phyloP scores from a whole-genome alignment of 2,797 vertebrate species.

The Euphonia xanthogaster region DNA sequence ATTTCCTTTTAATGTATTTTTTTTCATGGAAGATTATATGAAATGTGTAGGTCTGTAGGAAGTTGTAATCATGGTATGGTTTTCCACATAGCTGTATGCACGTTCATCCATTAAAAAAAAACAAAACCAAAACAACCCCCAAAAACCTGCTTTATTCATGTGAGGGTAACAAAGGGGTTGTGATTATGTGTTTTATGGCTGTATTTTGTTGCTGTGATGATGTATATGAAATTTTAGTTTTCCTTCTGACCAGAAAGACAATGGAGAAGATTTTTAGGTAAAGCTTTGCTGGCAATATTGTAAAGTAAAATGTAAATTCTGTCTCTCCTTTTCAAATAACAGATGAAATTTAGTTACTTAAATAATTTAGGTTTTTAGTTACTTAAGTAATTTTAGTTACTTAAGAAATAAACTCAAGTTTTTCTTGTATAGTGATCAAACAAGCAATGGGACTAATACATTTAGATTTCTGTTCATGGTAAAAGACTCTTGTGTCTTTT shows the following conservation, averaged over 20 bases:
- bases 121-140: accelerated
- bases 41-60: background rate
- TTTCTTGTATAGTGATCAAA: constrained; percentile 35
- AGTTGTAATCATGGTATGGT: background rate
- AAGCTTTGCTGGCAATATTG: background rate
- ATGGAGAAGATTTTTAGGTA: background rate
- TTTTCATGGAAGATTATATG: background rate
- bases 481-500: background rate
- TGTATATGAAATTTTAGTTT: background rate
- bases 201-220: background rate
- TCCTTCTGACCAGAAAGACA: background rate
- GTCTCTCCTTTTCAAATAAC: constrained; percentile 20
- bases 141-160: background rate
- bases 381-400: background rate
- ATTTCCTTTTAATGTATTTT: background rate
- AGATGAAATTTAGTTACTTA: background rate
- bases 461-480: background rate
- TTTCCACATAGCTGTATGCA: background rate
- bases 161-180: background rate
- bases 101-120: background rate
- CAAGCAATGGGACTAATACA: background rate
- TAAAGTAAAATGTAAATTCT: background rate
- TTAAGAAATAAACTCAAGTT: constrained; percentile 13
- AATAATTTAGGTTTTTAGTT: background rate
- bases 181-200: background rate